These are phyloP conservation scores for Pteronotus mesoamericanus DNA, from an alignment of 2,797 vertebrate genomes.

Conservation along the genomic window DNA sequence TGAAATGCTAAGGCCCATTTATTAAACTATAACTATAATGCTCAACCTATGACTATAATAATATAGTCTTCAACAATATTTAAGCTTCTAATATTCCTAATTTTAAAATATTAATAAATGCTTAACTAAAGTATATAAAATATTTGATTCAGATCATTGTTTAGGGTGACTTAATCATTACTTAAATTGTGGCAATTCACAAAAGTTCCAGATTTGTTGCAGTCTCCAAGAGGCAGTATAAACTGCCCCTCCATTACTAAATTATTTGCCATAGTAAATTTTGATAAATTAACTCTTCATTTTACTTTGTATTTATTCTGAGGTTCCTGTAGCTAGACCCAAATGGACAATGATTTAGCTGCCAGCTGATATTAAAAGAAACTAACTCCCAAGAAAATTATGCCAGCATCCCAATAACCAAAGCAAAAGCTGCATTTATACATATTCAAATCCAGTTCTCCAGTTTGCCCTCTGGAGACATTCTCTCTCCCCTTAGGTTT, in stretches of 20 bases:
- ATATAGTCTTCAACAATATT: neutral
- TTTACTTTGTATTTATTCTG: slow-evolving; percentile 33
- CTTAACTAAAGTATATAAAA: slow-evolving; percentile 27
- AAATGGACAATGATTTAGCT: neutral
- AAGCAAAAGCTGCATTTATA: neutral
- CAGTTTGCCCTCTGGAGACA: neutral
- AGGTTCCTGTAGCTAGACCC: neutral
- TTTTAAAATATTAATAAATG: neutral
- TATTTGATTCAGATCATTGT: neutral
- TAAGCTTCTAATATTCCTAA: neutral
- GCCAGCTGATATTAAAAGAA: slow-evolving; percentile 21
- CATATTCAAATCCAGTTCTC: neutral
- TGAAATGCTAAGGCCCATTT: neutral
- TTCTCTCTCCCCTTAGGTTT: neutral
- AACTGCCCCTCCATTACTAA: neutral
- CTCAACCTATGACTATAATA: neutral
- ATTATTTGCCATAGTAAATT: neutral
- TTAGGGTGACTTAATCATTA: neutral
- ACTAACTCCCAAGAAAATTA: slow-evolving; percentile 14
- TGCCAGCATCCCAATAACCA: neutral
- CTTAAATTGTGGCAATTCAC: neutral
- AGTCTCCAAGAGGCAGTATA: neutral
- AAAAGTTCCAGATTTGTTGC: neutral
- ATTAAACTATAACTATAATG: neutral
- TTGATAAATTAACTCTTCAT: neutral